Base-by-base conservation (phyloP, 1,140 invertebrate species). In the Drosophila subobscura region DNA sequence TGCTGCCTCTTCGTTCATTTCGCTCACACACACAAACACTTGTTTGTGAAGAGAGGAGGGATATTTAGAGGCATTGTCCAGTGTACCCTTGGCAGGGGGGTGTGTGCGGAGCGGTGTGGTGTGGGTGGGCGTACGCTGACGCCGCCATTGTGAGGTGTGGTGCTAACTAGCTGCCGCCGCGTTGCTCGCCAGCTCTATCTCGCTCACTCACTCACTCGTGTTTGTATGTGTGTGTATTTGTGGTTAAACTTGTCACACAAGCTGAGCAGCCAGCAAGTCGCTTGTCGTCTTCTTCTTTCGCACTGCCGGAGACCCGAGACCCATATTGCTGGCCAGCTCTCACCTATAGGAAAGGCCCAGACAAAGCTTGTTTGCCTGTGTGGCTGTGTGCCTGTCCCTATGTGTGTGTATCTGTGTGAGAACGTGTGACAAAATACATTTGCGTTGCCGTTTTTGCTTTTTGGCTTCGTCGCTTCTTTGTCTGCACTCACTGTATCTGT, bases 231-330 rank as follows among this genome's bases (percentile, higher is more conserved):
- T 77, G 59, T 90, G 68, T 72, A 71, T 78, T 89, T 89, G 86
- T 85, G 86, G 86, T 81, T 81, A 89, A 89, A 89, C 80, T 89
- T 89, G 86, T 89, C 86, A 89, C 85, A 89, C 86, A 89, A 89
- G 85, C 85, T 85, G 75, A 66, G 68, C 58, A 79, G 57, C 23
- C 63, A 78, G 63, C 73, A 80, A 71, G 58, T 73, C 63, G 77
- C 77, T 78, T 88, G 83, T 78, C 81, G 73, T 85, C 83, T 88
- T 88, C 33, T 88, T 88, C 83, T 88, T 79, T 60, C 83, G 59
- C 78, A 88, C 83, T 46, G 50, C 33, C 52, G 37, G 10, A 37
- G 33, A 37, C 33, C 33, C 25, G 51, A 46, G 59, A 23, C 72
- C 58, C 65, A 86, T 86, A 72, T 72, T 76, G 83, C 60, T 75